Evolutionary conservation across 2,888 invertebrate genomes (phyloP).

Genomic region (Lypha dubia): DNA sequence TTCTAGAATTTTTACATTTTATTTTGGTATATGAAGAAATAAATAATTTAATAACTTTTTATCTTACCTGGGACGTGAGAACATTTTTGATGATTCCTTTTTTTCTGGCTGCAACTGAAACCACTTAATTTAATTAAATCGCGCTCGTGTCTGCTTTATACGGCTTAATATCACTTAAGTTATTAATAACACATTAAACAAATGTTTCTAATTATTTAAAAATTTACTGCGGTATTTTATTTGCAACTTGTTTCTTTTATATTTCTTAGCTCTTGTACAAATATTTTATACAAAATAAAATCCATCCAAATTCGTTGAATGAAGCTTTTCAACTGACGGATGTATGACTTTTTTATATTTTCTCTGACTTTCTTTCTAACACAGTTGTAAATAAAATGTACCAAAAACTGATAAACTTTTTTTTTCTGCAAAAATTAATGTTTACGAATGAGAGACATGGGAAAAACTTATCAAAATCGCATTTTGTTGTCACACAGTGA

Average conservation of each 20-base stretch:
- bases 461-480: slow-evolving; percentile 1
- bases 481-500: not conserved
- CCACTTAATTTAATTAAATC: slow-evolving; percentile 8
- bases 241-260: not conserved
- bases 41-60: not conserved
- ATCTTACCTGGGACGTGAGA: slow-evolving; percentile 81
- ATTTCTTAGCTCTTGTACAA: slow-evolving; percentile 54
- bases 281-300: not conserved
- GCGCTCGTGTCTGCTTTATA: not conserved
- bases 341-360: slow-evolving; percentile 12
- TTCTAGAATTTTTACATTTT: slow-evolving; percentile 10
- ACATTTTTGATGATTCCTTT: slow-evolving; percentile 76
- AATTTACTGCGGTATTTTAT: slow-evolving; percentile 42
- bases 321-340: slow-evolving; percentile 74
- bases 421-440: slow-evolving; percentile 16
- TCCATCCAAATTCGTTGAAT: slow-evolving; percentile 71
- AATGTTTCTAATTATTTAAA: slow-evolving; percentile 18
- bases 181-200: slow-evolving; percentile 42
- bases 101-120: slow-evolving; percentile 63
- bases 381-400: slow-evolving; percentile 41
- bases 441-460: slow-evolving; percentile 63
- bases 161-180: slow-evolving; percentile 19
- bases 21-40: not conserved
- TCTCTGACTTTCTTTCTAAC: slow-evolving; percentile 35
- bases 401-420: not conserved